phyloP scores from a whole-genome alignment of 2,888 invertebrate species.

The Petrolisthes cinctipes region DNA sequence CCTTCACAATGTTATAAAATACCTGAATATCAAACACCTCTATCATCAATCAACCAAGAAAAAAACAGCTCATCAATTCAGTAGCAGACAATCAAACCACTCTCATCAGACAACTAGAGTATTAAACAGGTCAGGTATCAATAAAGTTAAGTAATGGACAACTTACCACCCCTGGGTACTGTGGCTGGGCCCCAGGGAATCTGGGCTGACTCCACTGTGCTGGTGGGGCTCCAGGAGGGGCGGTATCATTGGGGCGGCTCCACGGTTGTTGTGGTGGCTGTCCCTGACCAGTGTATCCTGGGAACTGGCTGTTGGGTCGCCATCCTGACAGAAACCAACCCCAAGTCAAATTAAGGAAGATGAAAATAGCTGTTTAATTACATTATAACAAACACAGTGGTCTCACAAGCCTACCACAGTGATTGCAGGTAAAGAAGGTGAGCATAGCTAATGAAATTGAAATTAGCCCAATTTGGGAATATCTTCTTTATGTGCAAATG shows the following conservation, averaged over 20 bases:
- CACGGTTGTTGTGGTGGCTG: constrained; percentile 67
- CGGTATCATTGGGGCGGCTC: constrained; percentile 58
- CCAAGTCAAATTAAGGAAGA: not conserved
- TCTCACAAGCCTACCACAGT: too few species aligned
- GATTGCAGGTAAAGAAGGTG: too few species aligned
- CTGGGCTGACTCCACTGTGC: constrained; percentile 59
- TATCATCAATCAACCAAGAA: too few species aligned
- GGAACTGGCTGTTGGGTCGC: constrained; percentile 57
- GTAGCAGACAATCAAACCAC: not conserved
- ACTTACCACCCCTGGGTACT: constrained; percentile 45
- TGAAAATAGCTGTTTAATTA: not conserved
- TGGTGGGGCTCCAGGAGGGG: constrained; percentile 49
- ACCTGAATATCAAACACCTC: too few species aligned
- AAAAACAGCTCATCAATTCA: too few species aligned
- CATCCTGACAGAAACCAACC: constrained; percentile 45
- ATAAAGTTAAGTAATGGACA: not conserved
- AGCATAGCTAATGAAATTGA: not conserved
- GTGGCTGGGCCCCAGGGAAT: constrained; percentile 52
- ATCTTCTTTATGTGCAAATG: too few species aligned
- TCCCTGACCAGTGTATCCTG: constrained; percentile 53
- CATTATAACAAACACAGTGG: not conserved
- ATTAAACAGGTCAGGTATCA: not conserved
- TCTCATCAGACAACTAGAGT: too few species aligned
- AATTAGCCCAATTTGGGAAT: not conserved
- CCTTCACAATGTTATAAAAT: too few species aligned